phyloP scores from a whole-genome alignment of 1,140 invertebrate genomes.

The Drosophila hydei region DNA sequence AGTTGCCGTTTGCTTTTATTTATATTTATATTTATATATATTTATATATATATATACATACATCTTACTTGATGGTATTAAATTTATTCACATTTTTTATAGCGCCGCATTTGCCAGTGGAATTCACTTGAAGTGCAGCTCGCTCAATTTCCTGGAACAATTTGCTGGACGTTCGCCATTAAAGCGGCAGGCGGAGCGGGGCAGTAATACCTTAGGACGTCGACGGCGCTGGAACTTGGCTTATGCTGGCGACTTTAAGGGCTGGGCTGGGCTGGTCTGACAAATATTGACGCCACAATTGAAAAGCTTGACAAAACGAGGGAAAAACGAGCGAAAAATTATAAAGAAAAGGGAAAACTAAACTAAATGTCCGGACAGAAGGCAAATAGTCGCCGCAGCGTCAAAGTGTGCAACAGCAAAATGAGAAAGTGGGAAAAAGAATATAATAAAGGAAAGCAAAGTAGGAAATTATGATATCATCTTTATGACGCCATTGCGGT shows the following conservation, averaged over 20 bases:
- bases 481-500: constrained; percentile 81
- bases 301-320: constrained; percentile 55
- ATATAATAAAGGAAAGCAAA: constrained; percentile 67
- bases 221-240: not conserved
- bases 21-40: constrained; percentile 53
- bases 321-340: not conserved
- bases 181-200: constrained; percentile 12
- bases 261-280: constrained; percentile 44
- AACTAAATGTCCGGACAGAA: constrained; percentile 18
- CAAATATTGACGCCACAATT: constrained; percentile 69
- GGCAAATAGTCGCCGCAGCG: constrained; percentile 40
- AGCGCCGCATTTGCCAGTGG: constrained; percentile 31
- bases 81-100: constrained; percentile 47
- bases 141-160: constrained; percentile 75
- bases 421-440: constrained; percentile 7
- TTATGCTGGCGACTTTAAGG: constrained; percentile 32
- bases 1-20: constrained; percentile 7
- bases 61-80: constrained; percentile 30
- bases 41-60: constrained; percentile 14
- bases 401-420: constrained; percentile 40
- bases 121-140: constrained; percentile 65
- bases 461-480: constrained; percentile 80
- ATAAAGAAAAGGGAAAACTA: constrained; percentile 27
- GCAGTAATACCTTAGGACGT: not conserved
- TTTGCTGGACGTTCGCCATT: constrained; percentile 62